Percentiles rank a stretch among this genome's conserved stretches.
These are phyloP conservation scores for Luehdorfia chinensis DNA, from an alignment of 1,140 invertebrate genomes.

Conservation along the genomic window DNA sequence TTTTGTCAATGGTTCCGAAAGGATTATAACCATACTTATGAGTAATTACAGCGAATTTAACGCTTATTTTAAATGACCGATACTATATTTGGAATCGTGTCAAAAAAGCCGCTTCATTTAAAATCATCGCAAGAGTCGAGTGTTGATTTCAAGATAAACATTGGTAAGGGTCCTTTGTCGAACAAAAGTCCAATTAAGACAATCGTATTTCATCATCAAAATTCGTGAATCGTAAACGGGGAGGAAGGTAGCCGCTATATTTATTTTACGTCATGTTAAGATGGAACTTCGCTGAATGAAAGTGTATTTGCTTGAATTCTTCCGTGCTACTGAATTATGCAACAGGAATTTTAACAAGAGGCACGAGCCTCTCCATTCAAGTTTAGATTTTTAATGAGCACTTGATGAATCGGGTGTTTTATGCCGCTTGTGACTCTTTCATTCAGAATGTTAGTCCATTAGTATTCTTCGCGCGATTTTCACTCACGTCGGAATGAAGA, in stretches of 20 bases:
- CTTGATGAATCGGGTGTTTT: constrained; percentile 14
- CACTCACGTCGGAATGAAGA: constrained; percentile 3
- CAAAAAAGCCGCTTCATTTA: constrained; percentile 8
- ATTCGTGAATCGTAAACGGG: constrained; percentile 5
- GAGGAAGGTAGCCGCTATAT: constrained; percentile 3
- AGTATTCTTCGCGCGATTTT: constrained; percentile 12
- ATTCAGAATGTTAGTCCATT: constrained; percentile 7
- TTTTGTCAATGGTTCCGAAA: constrained; percentile 2
- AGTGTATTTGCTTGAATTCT: constrained; percentile 9
- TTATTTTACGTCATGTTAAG: constrained; percentile 11
- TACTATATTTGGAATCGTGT: not conserved
- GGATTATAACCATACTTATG: constrained; percentile 3
- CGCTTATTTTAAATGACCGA: not conserved
- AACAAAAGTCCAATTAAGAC: constrained; percentile 14
- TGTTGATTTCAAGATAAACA: constrained; percentile 6
- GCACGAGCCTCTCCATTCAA: constrained; percentile 15
- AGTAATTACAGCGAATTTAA: constrained; percentile 3
- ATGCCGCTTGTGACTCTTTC: constrained; percentile 2
- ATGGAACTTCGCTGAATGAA: constrained; percentile 8
- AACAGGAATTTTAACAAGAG: constrained; percentile 14
- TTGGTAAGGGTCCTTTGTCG: not conserved
- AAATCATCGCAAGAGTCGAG: constrained; percentile 2
- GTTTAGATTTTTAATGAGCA: constrained; percentile 15
- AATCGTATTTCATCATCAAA: constrained; percentile 13
- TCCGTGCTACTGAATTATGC: constrained; percentile 10